Evolutionary conservation across 2,113 vertebrate species (phyloP), one percentile per base, ranked within the genome.

Genomic region (Muntiacus muntjak): DNA sequence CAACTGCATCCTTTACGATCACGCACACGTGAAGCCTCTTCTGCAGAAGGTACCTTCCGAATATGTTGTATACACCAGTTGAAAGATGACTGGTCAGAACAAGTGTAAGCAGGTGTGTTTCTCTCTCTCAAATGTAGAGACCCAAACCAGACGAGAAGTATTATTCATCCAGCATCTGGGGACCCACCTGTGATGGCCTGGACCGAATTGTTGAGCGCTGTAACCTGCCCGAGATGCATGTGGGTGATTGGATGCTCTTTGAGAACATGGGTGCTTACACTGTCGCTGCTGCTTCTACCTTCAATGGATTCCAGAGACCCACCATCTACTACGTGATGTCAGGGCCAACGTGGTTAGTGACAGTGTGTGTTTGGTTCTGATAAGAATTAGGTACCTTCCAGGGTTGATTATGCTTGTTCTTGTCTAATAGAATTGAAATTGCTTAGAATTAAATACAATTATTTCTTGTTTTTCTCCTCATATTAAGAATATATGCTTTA

Each of bases 201-300:
- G 99, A 99, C 91, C 99, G 99, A 76, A 99, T 99, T 6, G 99
- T 99, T 0, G 99, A 99, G 98, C 99, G 99, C 84, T 99, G 99
- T 21, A 76, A 84, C 62, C 97, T 99, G 98, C 99, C 99, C 0
- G 99, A 99, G 94, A 94, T 99, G 98, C 99, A 99, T 5, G 99
- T 99, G 74, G 99, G 99, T 0, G 99, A 99, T 84, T 99, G 99
- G 99, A 98, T 99, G 99, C 98, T 99, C 7, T 99, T 99, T 98
- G 99, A 99, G 67, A 99, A 99, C 98, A 99, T 99, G 99, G 99
- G 99, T 0, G 99, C 99, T 64, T 99, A 99, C 96, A 99, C 99
- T 0, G 99, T 99, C 25, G 99, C 99, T 1, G 99, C 99, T 4
- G 99, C 99, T 50, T 99, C 99, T n/a, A 99, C 99, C 40, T 99